Evolutionary conservation across 2,888 invertebrate species (phyloP).

Genomic region (Scaptomyza polygonia): DNA sequence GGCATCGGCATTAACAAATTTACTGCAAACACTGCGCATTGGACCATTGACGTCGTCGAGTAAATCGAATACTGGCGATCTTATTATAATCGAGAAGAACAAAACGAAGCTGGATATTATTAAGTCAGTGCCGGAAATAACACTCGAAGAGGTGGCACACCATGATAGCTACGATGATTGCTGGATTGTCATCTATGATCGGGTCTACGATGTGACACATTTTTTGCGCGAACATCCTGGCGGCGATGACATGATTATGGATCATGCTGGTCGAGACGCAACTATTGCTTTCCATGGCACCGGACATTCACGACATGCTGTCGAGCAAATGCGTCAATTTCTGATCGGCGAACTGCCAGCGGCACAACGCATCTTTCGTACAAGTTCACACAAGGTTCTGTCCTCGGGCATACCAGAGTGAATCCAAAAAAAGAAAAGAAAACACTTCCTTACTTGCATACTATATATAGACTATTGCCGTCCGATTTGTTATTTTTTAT

Average conservation of each 20-base stretch:
- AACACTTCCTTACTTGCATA: constrained; percentile 86
- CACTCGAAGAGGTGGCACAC: constrained; percentile 90
- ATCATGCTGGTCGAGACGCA: constrained; percentile 93
- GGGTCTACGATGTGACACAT: constrained; percentile 92
- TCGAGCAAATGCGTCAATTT: constrained; percentile 88
- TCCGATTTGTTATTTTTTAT: constrained; percentile 22
- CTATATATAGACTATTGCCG: constrained; percentile 80
- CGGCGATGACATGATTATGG: constrained; percentile 91
- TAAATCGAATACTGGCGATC: constrained; percentile 37
- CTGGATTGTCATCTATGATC: constrained; percentile 94
- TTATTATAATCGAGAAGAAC: constrained; percentile 41
- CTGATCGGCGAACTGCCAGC: constrained; percentile 91
- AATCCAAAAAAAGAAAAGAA: constrained; percentile 69
- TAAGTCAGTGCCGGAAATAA: constrained; percentile 84
- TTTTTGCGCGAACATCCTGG: constrained; percentile 93
- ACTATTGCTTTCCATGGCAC: constrained; percentile 92
- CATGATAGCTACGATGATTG: constrained; percentile 91
- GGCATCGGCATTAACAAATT: constrained; percentile 74
- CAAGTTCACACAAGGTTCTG: constrained; percentile 66
- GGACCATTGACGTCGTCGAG: constrained; percentile 42
- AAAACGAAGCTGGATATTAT: constrained; percentile 29
- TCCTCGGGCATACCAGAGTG: constrained; percentile 82
- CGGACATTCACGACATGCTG: constrained; percentile 90
- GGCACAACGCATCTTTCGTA: constrained; percentile 89
- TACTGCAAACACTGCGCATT: constrained; percentile 75